These are phyloP conservation scores for Oncopeltus fasciatus DNA, from an alignment of 1,140 invertebrate species.

Conservation along the genomic window DNA sequence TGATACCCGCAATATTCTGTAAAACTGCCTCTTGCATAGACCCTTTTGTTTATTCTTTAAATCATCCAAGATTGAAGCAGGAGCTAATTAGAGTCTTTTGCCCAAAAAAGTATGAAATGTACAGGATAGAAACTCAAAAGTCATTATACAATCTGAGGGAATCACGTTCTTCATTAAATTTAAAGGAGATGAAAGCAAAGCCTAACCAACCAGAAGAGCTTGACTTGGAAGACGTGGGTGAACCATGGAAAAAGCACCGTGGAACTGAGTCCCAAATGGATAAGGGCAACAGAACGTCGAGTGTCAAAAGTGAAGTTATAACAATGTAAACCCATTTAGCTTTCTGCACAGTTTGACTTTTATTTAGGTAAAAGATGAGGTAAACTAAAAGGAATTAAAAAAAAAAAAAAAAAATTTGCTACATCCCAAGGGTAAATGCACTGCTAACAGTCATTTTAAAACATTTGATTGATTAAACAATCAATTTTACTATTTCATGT, in stretches of 20 bases:
- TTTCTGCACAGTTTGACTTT: too few species aligned
- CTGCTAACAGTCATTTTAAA: too few species aligned
- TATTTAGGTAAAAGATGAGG: too few species aligned
- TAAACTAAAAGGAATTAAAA: too few species aligned
- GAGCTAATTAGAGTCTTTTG: slow-evolving; percentile 34
- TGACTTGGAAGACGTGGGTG: neutral
- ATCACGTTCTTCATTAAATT: neutral
- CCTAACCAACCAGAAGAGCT: neutral
- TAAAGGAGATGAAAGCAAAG: neutral
- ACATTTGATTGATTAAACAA: too few species aligned
- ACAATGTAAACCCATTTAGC: too few species aligned
- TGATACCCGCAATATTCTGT: slow-evolving; percentile 60
- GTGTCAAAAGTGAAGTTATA: neutral
- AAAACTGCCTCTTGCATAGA: slow-evolving; percentile 59
- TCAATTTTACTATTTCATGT: too few species aligned
- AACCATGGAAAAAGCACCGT: neutral
- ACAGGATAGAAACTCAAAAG: slow-evolving; percentile 5
- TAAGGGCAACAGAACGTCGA: neutral
- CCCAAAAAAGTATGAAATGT: slow-evolving; percentile 4
- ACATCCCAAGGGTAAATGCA: too few species aligned
- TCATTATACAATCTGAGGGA: slow-evolving; percentile 10
- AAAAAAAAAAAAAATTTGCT: too few species aligned
- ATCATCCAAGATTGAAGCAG: slow-evolving; percentile 49
- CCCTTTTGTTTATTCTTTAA: slow-evolving; percentile 57
- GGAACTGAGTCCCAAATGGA: neutral